Percentiles rank a stretch among this genome's conserved stretches.
These are phyloP conservation scores for Ianthella basta DNA, from an alignment of 37 sponge, comb jelly and placozoan species.

Conservation along the genomic window DNA sequence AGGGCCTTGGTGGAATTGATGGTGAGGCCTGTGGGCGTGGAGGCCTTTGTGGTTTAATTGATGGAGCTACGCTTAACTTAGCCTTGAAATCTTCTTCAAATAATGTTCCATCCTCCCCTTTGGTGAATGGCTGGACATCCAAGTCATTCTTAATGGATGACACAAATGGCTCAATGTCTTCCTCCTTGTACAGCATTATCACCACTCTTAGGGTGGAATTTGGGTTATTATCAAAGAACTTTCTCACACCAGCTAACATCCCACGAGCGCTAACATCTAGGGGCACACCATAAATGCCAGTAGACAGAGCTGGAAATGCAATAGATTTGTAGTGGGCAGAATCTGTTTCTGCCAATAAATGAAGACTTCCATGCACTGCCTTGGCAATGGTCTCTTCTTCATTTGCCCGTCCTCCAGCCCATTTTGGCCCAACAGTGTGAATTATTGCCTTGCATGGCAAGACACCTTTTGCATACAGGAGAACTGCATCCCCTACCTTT, in stretches of 20 bases:
- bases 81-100: too few species aligned
- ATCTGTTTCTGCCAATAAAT: constrained; percentile 17
- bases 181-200: constrained; percentile 21
- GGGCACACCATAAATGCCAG: constrained; percentile 67
- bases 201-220: constrained; percentile 22
- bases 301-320: constrained; percentile 64
- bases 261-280: constrained; percentile 43
- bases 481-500: constrained; percentile 49
- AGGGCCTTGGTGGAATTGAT: too few species aligned
- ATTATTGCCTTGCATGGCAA: constrained; percentile 66
- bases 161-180: constrained; percentile 17
- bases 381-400: constrained; percentile 36
- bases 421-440: constrained; percentile 68
- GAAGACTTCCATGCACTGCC: constrained; percentile 21
- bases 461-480: constrained; percentile 33
- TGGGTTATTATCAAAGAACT: constrained; percentile 27
- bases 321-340: constrained; percentile 43
- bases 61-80: too few species aligned
- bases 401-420: constrained; percentile 10
- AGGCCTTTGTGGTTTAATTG: too few species aligned
- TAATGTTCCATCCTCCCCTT: too few species aligned
- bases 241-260: constrained; percentile 30
- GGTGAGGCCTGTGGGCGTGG: too few species aligned
- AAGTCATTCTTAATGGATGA: constrained; percentile 5
- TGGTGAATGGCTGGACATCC: not conserved